Conservation (phyloP, 2,113 vertebrate genomes). For the Jaculus jaculus region DNA sequence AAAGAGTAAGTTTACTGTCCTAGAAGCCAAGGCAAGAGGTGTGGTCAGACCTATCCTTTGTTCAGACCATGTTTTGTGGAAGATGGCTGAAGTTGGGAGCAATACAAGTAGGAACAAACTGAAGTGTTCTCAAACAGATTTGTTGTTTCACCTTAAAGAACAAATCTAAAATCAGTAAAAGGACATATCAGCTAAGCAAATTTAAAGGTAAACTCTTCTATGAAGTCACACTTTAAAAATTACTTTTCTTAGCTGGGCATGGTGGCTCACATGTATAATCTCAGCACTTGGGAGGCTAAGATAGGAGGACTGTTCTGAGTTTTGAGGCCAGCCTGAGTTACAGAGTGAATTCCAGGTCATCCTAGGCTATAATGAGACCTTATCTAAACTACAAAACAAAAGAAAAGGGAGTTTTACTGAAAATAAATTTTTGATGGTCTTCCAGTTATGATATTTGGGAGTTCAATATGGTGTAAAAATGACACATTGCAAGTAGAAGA, state of each 20-base stretch:
- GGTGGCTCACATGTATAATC: too few relatives aligned
- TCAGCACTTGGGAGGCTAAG: too few relatives aligned
- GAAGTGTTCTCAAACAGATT: neutral
- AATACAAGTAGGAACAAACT: neutral
- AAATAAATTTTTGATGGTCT: neutral
- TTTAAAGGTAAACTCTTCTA: conserved; percentile 10
- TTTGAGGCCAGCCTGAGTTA: too few relatives aligned
- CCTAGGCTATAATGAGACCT: too few relatives aligned
- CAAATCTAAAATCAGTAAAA: neutral
- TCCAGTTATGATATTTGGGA: neutral
- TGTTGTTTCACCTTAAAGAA: conserved; percentile 21
- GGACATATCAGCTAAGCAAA: conserved; percentile 11
- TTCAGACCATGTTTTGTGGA: conserved; percentile 16
- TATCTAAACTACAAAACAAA: too few relatives aligned
- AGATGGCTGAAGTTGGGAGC: neutral
- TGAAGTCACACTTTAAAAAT: neutral
- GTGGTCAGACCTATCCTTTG: neutral
- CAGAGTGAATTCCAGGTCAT: too few relatives aligned
- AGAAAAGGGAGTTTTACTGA: neutral
- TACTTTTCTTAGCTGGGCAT: too few relatives aligned
- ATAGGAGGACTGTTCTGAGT: too few relatives aligned
- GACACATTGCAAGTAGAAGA: neutral
- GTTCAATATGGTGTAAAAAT: neutral
- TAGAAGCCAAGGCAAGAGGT: neutral
- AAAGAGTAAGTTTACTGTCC: neutral